Evolutionary conservation across 1,140 invertebrate genomes (phyloP).

Genomic region (Drosophila parabipectinata): DNA sequence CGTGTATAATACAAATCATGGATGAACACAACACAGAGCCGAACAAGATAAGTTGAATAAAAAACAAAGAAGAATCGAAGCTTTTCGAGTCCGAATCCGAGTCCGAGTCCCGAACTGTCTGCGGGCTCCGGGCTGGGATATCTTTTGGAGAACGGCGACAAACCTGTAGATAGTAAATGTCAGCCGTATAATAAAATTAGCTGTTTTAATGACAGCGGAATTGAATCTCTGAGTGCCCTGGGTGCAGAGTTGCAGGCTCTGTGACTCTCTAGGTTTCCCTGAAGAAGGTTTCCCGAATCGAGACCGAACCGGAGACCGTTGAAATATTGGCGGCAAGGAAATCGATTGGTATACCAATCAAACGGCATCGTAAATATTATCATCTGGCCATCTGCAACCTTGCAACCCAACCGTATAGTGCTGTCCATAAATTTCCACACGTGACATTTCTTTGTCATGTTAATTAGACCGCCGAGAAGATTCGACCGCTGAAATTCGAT

Average conservation of each 20-base stretch:
- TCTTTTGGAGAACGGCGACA: slow-evolving; percentile 42
- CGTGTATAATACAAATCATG: slow-evolving; percentile 64
- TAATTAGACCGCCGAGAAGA: slow-evolving; percentile 79
- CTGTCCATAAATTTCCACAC: slow-evolving; percentile 73
- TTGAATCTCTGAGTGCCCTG: slow-evolving; percentile 41
- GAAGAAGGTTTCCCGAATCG: neutral
- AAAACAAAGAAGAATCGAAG: slow-evolving; percentile 11
- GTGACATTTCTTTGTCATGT: slow-evolving; percentile 83
- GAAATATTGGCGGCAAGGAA: slow-evolving; percentile 58
- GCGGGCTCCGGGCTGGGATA: slow-evolving; percentile 24
- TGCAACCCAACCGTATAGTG: slow-evolving; percentile 51
- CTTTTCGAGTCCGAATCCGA: neutral
- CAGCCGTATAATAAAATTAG: slow-evolving; percentile 81
- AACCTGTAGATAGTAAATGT: slow-evolving; percentile 76
- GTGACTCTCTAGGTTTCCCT: slow-evolving; percentile 2
- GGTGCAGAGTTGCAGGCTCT: slow-evolving; percentile 1
- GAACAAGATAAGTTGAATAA: slow-evolving; percentile 67
- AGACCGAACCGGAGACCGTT: slow-evolving; percentile 33
- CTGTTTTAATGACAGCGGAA: slow-evolving; percentile 75
- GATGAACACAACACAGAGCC: slow-evolving; percentile 60
- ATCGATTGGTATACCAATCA: slow-evolving; percentile 76
- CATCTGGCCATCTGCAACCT: slow-evolving; percentile 68
- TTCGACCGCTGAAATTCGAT: slow-evolving; percentile 61
- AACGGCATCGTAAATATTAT: slow-evolving; percentile 80
- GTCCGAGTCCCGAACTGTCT: slow-evolving; percentile 43